These are phyloP conservation scores for Drosophila kohkoa DNA, from an alignment of 1,140 invertebrate genomes.

Conservation along the genomic window DNA sequence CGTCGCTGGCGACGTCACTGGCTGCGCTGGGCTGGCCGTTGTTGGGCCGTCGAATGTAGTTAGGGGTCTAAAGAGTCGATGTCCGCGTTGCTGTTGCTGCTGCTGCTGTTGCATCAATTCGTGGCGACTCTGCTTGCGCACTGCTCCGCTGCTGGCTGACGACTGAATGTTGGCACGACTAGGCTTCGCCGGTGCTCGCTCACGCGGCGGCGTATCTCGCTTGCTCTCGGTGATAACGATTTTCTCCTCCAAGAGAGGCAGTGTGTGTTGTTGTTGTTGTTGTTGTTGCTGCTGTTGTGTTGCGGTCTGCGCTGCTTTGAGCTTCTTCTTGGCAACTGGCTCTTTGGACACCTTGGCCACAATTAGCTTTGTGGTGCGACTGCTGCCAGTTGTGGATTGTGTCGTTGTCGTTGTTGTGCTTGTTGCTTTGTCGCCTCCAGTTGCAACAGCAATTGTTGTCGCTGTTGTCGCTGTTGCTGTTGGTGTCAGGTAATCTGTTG, in stretches of 20 bases:
- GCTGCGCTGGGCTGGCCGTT: conserved; percentile 48
- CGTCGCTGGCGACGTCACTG: conserved; percentile 44
- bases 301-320: conserved; percentile 3
- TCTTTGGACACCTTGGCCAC: conserved; percentile 63
- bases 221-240: conserved; percentile 81
- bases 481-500: conserved; percentile 75
- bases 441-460: conserved; percentile 7
- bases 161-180: conserved; percentile 67
- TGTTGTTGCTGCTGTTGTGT: conserved; percentile 3
- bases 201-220: conserved; percentile 76
- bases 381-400: conserved; percentile 41
- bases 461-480: conserved; percentile 7
- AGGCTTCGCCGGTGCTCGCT: conserved; percentile 80
- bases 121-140: conserved; percentile 36
- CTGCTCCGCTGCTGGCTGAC: conserved; percentile 42
- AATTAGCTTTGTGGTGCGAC: conserved; percentile 70
- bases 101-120: conserved; percentile 73
- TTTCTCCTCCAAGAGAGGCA: conserved; percentile 56
- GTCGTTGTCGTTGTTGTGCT: conserved; percentile 45
- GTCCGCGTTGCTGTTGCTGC: conserved; percentile 71
- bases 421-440: conserved; percentile 30
- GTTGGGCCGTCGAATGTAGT: conserved; percentile 41
- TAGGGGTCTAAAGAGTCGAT: conserved; percentile 39
- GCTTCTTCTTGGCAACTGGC: conserved; percentile 29
- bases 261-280: background rate